A percentile compares a stretch with the other conserved stretches of the same genome.
Evolutionary conservation across 2,888 invertebrate genomes (phyloP).

Genomic region (Drosophila meridiana): DNA sequence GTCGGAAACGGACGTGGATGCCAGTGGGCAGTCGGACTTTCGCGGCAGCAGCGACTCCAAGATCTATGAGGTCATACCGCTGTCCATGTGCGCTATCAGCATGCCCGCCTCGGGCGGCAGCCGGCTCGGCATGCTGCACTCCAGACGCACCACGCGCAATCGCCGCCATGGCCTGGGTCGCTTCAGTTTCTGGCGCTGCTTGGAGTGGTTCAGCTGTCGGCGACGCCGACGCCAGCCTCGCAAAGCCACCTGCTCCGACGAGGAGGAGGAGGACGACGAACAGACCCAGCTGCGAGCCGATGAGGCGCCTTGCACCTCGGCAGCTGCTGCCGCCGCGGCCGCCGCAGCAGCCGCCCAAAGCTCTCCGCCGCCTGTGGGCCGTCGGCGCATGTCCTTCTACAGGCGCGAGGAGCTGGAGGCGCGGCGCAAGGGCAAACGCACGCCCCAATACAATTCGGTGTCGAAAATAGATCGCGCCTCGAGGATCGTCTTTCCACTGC

Average conservation of each 20-base stretch:
- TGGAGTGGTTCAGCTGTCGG: slow-evolving; percentile 68
- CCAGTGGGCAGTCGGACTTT: slow-evolving; percentile 75
- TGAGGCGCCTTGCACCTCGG: slow-evolving; percentile 69
- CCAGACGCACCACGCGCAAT: slow-evolving; percentile 58
- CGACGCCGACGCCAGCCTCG: slow-evolving; percentile 45
- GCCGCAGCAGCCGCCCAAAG: slow-evolving; percentile 36
- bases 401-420: slow-evolving; percentile 83
- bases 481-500: slow-evolving; percentile 90
- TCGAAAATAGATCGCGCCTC: slow-evolving; percentile 92
- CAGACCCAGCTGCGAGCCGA: slow-evolving; percentile 78
- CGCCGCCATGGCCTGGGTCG: slow-evolving; percentile 57
- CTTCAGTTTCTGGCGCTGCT: slow-evolving; percentile 68
- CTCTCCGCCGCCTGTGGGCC: slow-evolving; percentile 51
- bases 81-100: slow-evolving; percentile 87
- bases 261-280: slow-evolving; percentile 82
- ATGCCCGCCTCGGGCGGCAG: slow-evolving; percentile 66
- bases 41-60: slow-evolving; percentile 82
- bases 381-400: slow-evolving; percentile 82
- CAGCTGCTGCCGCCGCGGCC: slow-evolving; percentile 60
- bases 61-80: slow-evolving; percentile 88
- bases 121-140: slow-evolving; percentile 63
- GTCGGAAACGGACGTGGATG: slow-evolving; percentile 85
- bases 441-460: slow-evolving; percentile 91
- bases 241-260: slow-evolving; percentile 59
- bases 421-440: slow-evolving; percentile 83